A percentile compares a stretch with the other conserved stretches of the same genome.
These are phyloP conservation scores for Apostichopus leukothele DNA, from an alignment of 53 echinoderm and acorn worm genomes.

Conservation along the genomic window DNA sequence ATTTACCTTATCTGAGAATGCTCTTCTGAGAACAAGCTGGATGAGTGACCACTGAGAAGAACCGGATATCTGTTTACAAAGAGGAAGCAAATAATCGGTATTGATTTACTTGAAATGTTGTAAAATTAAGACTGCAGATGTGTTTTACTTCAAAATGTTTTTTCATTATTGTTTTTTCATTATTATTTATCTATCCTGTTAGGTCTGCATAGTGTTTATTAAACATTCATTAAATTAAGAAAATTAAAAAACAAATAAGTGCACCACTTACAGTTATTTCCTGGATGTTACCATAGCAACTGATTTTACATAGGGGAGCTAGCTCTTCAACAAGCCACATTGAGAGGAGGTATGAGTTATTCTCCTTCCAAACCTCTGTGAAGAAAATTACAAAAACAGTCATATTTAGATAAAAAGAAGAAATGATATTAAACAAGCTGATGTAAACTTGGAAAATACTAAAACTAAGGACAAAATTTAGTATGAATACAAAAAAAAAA, in stretches of 20 bases:
- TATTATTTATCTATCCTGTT: too few species aligned
- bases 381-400: neutral
- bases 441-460: too few species aligned
- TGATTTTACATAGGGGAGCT: slow-evolving; percentile 67
- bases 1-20: slow-evolving; percentile 59
- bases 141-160: too few species aligned
- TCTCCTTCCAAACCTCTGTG: neutral
- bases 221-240: too few species aligned
- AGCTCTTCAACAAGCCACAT: slow-evolving; percentile 79
- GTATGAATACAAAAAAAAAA: too few species aligned
- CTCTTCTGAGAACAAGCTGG: slow-evolving; percentile 65
- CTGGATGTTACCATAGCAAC: slow-evolving; percentile 54
- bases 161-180: too few species aligned
- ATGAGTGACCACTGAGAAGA: slow-evolving; percentile 67
- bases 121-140: too few species aligned
- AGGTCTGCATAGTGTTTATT: too few species aligned
- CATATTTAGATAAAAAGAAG: neutral
- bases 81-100: neutral
- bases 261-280: neutral
- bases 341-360: slow-evolving; percentile 56
- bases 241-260: too few species aligned
- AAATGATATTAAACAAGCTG: neutral
- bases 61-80: neutral
- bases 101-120: too few species aligned
- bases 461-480: too few species aligned